These are phyloP conservation scores for Nyleta sp. DNA, from an alignment of 2,888 invertebrate genomes.

Conservation along the genomic window DNA sequence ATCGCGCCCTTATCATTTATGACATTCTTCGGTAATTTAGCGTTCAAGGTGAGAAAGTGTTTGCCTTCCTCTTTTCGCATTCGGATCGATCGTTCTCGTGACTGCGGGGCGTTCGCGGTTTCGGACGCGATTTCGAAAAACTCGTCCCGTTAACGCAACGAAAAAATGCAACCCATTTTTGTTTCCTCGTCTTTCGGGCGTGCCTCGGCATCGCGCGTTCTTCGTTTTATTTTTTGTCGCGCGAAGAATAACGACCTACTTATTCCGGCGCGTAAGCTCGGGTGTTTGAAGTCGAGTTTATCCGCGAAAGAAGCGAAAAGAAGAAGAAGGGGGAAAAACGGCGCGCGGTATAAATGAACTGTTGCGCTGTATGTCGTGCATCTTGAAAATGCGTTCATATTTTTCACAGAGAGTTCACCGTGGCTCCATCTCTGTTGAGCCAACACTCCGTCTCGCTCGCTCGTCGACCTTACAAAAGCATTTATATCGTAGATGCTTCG, in stretches of 20 bases:
- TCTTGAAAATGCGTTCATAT: conserved; percentile 50
- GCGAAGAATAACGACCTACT: conserved; percentile 63
- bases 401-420: conserved; percentile 25
- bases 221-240: conserved; percentile 42
- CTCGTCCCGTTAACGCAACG: no score
- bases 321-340: conserved; percentile 22
- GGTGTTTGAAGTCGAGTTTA: conserved; percentile 57
- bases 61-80: conserved; percentile 18
- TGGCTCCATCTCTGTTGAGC: no score
- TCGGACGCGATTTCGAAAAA: conserved; percentile 17
- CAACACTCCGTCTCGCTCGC: no score
- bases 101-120: conserved; percentile 29
- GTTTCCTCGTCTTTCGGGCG: conserved; percentile 4
- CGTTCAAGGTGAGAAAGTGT: conserved; percentile 20
- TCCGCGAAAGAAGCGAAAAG: conserved; percentile 19
- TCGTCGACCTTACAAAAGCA: conserved; percentile 28
- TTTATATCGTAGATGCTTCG: conserved; percentile 37
- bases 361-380: conserved; percentile 41
- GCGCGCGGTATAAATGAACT: conserved; percentile 51
- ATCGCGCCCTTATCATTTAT: conserved; percentile 31
- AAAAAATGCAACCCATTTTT: conserved; percentile 8
- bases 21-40: conserved; percentile 21
- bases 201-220: conserved; percentile 1
- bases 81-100: conserved; percentile 44
- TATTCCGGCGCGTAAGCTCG: conserved; percentile 57